phyloP scores from a whole-genome alignment of 2,888 invertebrate genomes.

The Acleris laterana region DNA sequence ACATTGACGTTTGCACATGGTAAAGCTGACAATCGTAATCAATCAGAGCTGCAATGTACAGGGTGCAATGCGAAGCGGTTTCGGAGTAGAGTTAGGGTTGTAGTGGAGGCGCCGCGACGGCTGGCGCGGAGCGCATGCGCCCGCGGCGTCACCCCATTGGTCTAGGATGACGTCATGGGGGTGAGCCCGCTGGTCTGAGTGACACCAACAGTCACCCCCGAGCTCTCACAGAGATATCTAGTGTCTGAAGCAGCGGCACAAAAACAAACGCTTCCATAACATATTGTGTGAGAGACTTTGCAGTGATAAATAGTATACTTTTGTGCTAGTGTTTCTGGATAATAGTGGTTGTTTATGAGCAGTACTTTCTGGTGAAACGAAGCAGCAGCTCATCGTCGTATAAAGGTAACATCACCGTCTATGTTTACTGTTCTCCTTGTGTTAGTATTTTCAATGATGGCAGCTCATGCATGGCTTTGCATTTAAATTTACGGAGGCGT shows the following conservation, averaged over 20 bases:
- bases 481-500: conserved; percentile 29
- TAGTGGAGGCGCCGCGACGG: conserved; percentile 75
- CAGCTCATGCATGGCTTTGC: conserved; percentile 58
- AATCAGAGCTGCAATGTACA: conserved; percentile 67
- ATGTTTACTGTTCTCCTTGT: conserved; percentile 68
- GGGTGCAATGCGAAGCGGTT: conserved; percentile 46
- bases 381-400: conserved; percentile 31
- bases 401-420: conserved; percentile 53
- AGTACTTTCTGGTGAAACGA: conserved; percentile 2
- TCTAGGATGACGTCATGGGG: conserved; percentile 82
- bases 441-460: conserved; percentile 63
- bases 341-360: conserved; percentile 21
- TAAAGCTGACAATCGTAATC: conserved; percentile 46
- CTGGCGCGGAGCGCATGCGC: conserved; percentile 77
- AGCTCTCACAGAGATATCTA: conserved; percentile 65
- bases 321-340: conserved; percentile 48
- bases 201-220: conserved; percentile 81
- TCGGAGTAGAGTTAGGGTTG: conserved; percentile 50
- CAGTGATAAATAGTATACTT: conserved; percentile 43
- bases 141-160: conserved; percentile 74
- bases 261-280: conserved; percentile 68
- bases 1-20: conserved; percentile 54
- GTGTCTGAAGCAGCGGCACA: conserved; percentile 56
- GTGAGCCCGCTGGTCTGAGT: conserved; percentile 77
- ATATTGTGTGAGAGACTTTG: conserved; percentile 51